These are phyloP conservation scores for Eristalis tenax DNA, from an alignment of 2,888 invertebrate species.

Conservation along the genomic window DNA sequence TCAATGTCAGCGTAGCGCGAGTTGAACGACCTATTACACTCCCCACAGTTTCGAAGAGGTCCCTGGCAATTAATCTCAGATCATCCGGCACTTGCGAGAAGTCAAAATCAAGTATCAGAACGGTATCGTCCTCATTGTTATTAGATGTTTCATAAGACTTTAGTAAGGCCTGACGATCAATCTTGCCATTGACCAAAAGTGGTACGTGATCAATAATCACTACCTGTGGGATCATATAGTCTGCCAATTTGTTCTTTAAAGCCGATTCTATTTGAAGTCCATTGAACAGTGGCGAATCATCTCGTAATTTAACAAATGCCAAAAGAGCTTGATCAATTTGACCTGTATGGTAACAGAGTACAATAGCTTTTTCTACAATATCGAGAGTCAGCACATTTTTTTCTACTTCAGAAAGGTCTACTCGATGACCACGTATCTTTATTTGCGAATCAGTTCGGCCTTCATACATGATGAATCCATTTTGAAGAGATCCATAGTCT, in stretches of 20 bases:
- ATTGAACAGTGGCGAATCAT: slow-evolving; percentile 80
- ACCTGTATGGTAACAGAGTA: slow-evolving; percentile 90
- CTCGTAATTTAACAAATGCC: slow-evolving; percentile 85
- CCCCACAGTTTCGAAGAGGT: slow-evolving; percentile 89
- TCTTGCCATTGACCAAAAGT: slow-evolving; percentile 92
- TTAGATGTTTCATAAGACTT: slow-evolving; percentile 88
- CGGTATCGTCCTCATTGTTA: slow-evolving; percentile 82
- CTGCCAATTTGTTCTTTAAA: slow-evolving; percentile 85
- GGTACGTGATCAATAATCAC: slow-evolving; percentile 89
- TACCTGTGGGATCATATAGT: slow-evolving; percentile 91
- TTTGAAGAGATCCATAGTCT: slow-evolving; percentile 87
- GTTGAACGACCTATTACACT: slow-evolving; percentile 86
- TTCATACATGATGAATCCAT: slow-evolving; percentile 87
- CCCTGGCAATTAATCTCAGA: slow-evolving; percentile 84
- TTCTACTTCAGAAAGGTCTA: slow-evolving; percentile 92
- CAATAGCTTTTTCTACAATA: slow-evolving; percentile 88
- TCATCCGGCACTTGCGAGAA: slow-evolving; percentile 85
- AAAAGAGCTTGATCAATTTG: slow-evolving; percentile 87
- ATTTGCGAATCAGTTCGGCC: slow-evolving; percentile 93
- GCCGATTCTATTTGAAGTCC: slow-evolving; percentile 86
- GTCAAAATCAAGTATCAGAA: slow-evolving; percentile 85
- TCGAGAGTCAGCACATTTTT: slow-evolving; percentile 85
- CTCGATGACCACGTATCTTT: slow-evolving; percentile 92
- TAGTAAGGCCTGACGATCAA: slow-evolving; percentile 89
- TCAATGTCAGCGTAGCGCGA: slow-evolving; percentile 84